Percentiles rank a stretch among this genome's conserved stretches.
Conservation (phyloP, 2,113 vertebrate genomes). For the Phycodurus eques region DNA sequence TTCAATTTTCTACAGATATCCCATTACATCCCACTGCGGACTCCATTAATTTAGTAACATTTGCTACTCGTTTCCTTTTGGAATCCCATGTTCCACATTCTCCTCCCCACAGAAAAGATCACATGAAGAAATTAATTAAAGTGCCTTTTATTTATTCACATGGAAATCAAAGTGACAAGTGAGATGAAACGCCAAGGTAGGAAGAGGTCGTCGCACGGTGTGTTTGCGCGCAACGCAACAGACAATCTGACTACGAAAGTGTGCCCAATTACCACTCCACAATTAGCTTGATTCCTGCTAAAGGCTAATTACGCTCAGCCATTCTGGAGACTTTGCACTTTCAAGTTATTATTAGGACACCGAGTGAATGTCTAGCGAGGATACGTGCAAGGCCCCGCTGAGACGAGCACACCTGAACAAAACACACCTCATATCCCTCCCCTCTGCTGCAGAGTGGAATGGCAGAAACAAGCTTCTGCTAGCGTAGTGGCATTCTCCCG, state of each 20-base stretch:
- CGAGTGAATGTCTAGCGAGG: slow-evolving; percentile 67
- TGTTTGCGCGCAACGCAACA: slow-evolving; percentile 42
- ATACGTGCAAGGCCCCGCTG: slow-evolving; percentile 52
- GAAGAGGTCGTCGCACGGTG: slow-evolving; percentile 9
- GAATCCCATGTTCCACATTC: slow-evolving; percentile 28
- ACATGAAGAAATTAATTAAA: slow-evolving; percentile 68
- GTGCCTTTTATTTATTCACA: slow-evolving; percentile 58
- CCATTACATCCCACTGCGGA: slow-evolving; percentile 15
- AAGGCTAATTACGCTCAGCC: slow-evolving; percentile 77
- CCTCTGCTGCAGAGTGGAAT: slow-evolving; percentile 58
- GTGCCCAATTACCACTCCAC: slow-evolving; percentile 76
- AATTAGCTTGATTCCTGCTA: slow-evolving; percentile 78
- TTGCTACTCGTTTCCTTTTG: slow-evolving; percentile 20
- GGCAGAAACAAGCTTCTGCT: slow-evolving; percentile 48
- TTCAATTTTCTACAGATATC: slow-evolving; percentile 20
- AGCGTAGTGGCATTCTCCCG: slow-evolving; percentile 62
- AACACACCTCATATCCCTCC: slow-evolving; percentile 70
- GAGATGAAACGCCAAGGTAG: slow-evolving; percentile 62
- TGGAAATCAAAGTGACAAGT: slow-evolving; percentile 74
- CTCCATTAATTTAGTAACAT: slow-evolving; percentile 28
- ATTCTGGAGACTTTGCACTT: slow-evolving; percentile 73
- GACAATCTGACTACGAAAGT: slow-evolving; percentile 61
- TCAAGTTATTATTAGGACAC: slow-evolving; percentile 83
- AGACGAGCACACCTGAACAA: slow-evolving; percentile 75
- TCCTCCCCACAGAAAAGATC: slow-evolving; percentile 32